Evolutionary conservation across 2,113 vertebrate species (phyloP).

Genomic region (Cervus canadensis): DNA sequence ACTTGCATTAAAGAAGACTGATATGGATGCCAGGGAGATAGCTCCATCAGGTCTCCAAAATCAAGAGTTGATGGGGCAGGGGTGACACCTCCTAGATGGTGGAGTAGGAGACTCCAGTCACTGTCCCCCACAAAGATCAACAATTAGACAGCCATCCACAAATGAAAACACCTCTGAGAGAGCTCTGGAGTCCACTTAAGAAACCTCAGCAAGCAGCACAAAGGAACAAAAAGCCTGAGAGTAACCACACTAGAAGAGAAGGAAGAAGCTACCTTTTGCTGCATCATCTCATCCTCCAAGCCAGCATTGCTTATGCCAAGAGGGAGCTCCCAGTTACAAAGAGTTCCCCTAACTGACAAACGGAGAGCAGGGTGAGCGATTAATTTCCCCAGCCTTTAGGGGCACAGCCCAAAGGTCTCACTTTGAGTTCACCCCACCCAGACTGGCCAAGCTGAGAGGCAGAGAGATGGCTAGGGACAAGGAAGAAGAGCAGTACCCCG

Average conservation of each 20-base stretch:
- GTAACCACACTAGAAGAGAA: background rate
- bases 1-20: too few species aligned
- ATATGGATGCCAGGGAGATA: background rate
- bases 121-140: background rate
- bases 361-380: rapidly evolving
- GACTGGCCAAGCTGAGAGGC: background rate
- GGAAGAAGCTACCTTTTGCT: background rate
- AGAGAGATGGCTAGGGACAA: background rate
- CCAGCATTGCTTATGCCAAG: background rate
- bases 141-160: background rate
- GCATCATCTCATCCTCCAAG: background rate
- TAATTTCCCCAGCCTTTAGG: background rate
- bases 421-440: background rate
- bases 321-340: background rate
- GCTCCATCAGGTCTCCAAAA: background rate
- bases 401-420: background rate
- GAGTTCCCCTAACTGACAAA: background rate
- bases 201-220: background rate
- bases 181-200: background rate
- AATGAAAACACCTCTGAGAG: background rate
- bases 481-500: background rate
- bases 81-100: background rate
- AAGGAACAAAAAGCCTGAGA: background rate
- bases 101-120: background rate
- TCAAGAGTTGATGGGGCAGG: background rate